Evolutionary conservation across 2,888 invertebrate species (phyloP).

Genomic region (Melieria omissa): DNA sequence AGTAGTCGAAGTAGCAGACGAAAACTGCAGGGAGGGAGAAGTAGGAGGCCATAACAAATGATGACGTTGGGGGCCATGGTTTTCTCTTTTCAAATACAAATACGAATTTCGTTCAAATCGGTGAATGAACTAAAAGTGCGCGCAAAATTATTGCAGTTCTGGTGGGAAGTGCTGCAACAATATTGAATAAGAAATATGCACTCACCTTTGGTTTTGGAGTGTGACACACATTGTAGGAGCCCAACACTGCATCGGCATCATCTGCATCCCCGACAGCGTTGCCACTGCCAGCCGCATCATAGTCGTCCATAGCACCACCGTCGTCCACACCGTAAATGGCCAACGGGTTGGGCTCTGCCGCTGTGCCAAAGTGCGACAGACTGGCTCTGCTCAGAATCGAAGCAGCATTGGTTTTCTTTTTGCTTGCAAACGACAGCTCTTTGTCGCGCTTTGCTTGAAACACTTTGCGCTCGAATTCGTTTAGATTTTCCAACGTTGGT

Average conservation of each 20-base stretch:
- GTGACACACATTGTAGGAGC: conserved; percentile 51
- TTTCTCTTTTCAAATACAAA: no score
- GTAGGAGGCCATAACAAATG: no score
- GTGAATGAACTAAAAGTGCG: no score
- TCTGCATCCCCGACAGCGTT: conserved; percentile 33
- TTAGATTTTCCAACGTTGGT: conserved; percentile 72
- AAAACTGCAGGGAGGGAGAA: no score
- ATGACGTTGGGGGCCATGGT: no score
- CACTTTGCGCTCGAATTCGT: conserved; percentile 75
- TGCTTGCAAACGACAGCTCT: conserved; percentile 48
- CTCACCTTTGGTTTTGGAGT: conserved; percentile 64
- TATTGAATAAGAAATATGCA: background rate
- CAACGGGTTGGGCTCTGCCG: conserved; percentile 49
- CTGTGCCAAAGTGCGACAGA: conserved; percentile 28
- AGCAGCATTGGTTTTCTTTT: conserved; percentile 45
- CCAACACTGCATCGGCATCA: conserved; percentile 52
- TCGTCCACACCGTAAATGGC: conserved; percentile 57
- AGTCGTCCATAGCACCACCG: conserved; percentile 52
- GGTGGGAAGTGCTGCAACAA: no score
- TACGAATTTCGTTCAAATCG: no score
- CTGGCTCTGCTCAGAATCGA: conserved; percentile 41
- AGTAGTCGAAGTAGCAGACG: no score
- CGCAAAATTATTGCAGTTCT: no score
- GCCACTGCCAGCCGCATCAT: conserved; percentile 40
- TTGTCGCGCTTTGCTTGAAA: conserved; percentile 69